These are phyloP conservation scores for Orchestia grillus DNA, from an alignment of 1,140 invertebrate genomes.

Conservation along the genomic window DNA sequence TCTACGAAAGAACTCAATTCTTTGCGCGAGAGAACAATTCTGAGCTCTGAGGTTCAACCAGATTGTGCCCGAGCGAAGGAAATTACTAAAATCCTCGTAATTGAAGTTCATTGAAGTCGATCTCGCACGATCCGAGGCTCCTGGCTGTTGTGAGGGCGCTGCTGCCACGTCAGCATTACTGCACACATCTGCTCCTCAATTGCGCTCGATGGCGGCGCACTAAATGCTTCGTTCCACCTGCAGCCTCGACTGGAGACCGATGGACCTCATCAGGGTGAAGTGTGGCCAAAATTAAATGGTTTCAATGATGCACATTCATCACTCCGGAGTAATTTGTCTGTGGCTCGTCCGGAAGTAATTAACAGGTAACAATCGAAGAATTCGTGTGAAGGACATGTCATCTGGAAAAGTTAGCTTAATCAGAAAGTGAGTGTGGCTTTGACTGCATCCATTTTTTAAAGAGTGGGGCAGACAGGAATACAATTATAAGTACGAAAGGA, in stretches of 20 bases:
- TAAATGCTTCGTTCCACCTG: not conserved
- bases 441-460: not conserved
- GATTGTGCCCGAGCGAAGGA: not conserved
- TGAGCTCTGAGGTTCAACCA: not conserved
- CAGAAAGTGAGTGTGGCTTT: not conserved
- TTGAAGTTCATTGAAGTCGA: not conserved
- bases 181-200: not conserved
- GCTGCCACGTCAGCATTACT: too few species aligned
- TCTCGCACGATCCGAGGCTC: not conserved
- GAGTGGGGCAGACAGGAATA: not conserved
- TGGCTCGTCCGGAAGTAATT: not conserved
- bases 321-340: not conserved
- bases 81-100: not conserved
- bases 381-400: not conserved
- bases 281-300: not conserved
- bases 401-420: not conserved
- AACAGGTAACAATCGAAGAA: not conserved
- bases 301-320: not conserved
- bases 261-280: not conserved
- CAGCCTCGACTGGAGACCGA: not conserved
- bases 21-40: not conserved
- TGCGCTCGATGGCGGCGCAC: not conserved
- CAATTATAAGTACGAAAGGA: too few species aligned
- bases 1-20: not conserved
- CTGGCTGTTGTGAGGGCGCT: too few species aligned